A percentile compares a stretch with the other conserved stretches of the same genome.
Conservation (phyloP, 2,797 vertebrate genomes). For the Betta splendens region DNA sequence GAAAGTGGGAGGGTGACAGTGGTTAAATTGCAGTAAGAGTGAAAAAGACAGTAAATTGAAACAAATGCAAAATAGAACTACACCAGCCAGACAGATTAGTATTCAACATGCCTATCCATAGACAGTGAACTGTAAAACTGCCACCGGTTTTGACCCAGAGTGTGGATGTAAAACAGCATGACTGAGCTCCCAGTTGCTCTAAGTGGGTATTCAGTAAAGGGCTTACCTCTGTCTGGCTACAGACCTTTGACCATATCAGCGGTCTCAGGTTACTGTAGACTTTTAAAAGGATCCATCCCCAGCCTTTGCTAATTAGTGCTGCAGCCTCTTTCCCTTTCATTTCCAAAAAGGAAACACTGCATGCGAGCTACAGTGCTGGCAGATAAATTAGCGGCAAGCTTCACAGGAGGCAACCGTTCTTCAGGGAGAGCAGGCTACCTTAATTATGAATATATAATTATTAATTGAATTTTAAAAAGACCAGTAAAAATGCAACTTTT, state of each 20-base stretch:
- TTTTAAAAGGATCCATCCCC: conserved; percentile 60
- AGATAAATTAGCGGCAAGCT: conserved; percentile 73
- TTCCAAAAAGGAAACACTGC: conserved; percentile 65
- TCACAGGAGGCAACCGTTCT: conserved; percentile 65
- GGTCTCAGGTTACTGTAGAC: conserved; percentile 52
- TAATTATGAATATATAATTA: conserved; percentile 78
- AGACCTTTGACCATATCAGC: conserved; percentile 56
- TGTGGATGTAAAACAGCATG: conserved; percentile 30
- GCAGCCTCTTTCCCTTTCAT: conserved; percentile 62
- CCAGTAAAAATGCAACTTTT: conserved; percentile 35
- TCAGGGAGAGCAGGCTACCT: conserved; percentile 65
- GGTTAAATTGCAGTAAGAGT: conserved; percentile 64
- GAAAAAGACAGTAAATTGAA: conserved; percentile 46
- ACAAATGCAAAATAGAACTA: conserved; percentile 49
- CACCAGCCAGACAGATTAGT: conserved; percentile 50
- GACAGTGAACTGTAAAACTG: conserved; percentile 39
- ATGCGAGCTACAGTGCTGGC: conserved; percentile 42
- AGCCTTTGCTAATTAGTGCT: conserved; percentile 69
- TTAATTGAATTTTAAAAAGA: conserved; percentile 70
- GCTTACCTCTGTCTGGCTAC: conserved; percentile 47
- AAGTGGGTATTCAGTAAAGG: conserved; percentile 43
- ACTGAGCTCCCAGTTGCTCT: conserved; percentile 29
- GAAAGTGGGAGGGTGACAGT: conserved; percentile 40
- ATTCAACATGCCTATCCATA: conserved; percentile 57
- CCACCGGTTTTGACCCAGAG: conserved; percentile 54